Base-by-base conservation (phyloP, 2,113 vertebrate genomes). In the Solea solea region DNA sequence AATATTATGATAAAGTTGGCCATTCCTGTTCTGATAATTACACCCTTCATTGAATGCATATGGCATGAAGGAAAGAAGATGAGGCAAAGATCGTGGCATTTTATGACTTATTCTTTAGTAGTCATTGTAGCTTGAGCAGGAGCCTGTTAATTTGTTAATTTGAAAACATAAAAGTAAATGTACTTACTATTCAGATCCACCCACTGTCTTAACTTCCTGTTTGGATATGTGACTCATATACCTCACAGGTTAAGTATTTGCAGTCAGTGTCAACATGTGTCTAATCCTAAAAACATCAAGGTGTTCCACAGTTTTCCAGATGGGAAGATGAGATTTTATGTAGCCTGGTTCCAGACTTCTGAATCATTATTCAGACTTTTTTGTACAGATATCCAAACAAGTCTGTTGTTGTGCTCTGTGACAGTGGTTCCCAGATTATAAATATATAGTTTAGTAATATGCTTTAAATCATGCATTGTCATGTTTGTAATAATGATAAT, bases 1-100 rank as follows among this genome's bases (percentile, higher is more conserved):
- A 88, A 80, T 78, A 27, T 86, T 74, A 75, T 63, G 78, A 80
- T 78, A 65, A 61, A 53, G 52, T 80, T 75, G 56, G 70, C 55
- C 73, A 62, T 64, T 72, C 15, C 72, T 46, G 42, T 28, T 72
- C 63, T 78, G 34, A 72, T 80, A 80, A 87, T 82, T 69, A 77
- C 63, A 75, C 54, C 54, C 78, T 64, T 45, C 8, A 10, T 10
- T 55, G 44, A 40, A 62, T 65, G 45, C 50, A 49, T 52, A 28
- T 66, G 50, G 40, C 59, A 12, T 64, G 46, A 16, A 11, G 55
- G 12, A 14, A n/a, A 16, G 50, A 60, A 15, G 55, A 61, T 28
- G 48, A 81, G 49, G 57, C 57, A 58, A 62, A 66, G 50, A 58
- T 27, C 7, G 52, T 9, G 21, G 8, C 40, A 51, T 74, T 71